phyloP scores from a whole-genome alignment of 1,140 invertebrate genomes.

The Venturia canescens region DNA sequence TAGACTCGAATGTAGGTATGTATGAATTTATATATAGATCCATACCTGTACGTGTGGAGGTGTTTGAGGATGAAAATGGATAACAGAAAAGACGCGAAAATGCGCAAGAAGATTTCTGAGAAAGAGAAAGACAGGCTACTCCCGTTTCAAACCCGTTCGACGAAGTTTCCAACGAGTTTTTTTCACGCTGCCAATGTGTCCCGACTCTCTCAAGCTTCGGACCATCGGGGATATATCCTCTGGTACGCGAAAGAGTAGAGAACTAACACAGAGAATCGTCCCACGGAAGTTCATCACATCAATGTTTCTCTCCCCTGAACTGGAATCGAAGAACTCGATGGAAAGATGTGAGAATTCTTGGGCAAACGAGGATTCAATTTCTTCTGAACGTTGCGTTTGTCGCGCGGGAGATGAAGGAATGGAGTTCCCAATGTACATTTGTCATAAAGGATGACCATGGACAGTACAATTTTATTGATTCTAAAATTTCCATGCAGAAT shows the following conservation, averaged over 20 bases:
- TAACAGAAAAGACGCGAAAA: constrained; percentile 41
- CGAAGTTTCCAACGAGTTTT: constrained; percentile 52
- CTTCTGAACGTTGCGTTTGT: constrained; percentile 6
- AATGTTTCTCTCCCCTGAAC: neutral
- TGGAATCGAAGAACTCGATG: neutral
- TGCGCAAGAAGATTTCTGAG: constrained; percentile 38
- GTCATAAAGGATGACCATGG: no score
- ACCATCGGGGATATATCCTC: constrained; percentile 23
- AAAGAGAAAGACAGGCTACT: constrained; percentile 6
- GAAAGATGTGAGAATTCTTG: neutral
- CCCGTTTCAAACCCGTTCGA: constrained; percentile 50
- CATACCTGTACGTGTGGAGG: no score
- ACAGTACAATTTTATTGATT: no score
- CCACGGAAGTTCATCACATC: neutral
- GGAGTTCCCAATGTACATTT: neutral
- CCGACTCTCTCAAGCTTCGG: constrained; percentile 39
- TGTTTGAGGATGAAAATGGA: constrained; percentile 2
- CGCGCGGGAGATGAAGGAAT: neutral
- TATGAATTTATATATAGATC: neutral
- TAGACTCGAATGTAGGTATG: neutral
- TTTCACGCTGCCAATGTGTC: constrained; percentile 38
- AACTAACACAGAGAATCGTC: neutral
- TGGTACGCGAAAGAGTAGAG: neutral
- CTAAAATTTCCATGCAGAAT: no score
- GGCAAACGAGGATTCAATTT: constrained; percentile 20